phyloP scores from a whole-genome alignment of 1,140 invertebrate genomes.

The Drosophila hydei region DNA sequence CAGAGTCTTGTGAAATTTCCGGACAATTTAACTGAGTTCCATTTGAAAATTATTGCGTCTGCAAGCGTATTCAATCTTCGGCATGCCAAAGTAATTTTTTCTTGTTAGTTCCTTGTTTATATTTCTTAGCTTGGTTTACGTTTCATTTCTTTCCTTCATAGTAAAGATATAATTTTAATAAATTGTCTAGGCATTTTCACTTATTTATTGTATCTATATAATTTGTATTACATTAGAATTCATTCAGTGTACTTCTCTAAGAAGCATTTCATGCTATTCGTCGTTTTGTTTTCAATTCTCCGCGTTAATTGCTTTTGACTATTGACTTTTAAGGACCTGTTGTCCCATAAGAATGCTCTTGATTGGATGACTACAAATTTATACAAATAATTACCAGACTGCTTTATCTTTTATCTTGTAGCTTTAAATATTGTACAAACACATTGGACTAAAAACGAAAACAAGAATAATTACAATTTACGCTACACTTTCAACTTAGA shows the following conservation, averaged over 20 bases:
- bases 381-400: constrained; percentile 34
- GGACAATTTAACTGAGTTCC: not conserved
- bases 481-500: constrained; percentile 62
- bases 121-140: constrained; percentile 20
- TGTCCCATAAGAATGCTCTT: constrained; percentile 38
- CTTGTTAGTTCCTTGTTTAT: not conserved
- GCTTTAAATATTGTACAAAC: constrained; percentile 60
- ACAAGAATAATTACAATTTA: constrained; percentile 70
- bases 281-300: constrained; percentile 73
- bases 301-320: constrained; percentile 66
- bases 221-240: constrained; percentile 63
- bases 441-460: constrained; percentile 76
- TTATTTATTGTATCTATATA: constrained; percentile 70
- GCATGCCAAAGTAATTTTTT: constrained; percentile 14
- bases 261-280: constrained; percentile 79
- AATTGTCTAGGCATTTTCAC: constrained; percentile 67
- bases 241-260: constrained; percentile 60
- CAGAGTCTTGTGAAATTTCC: not conserved
- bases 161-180: constrained; percentile 52
- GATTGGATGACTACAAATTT: constrained; percentile 32
- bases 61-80: constrained; percentile 30
- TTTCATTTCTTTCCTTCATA: constrained; percentile 1
- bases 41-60: constrained; percentile 1
- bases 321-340: constrained; percentile 43
- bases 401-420: constrained; percentile 8